A percentile compares a stretch with the other conserved stretches of the same genome.
phyloP scores from a whole-genome alignment of 2,888 invertebrate species.

The Troides helena region DNA sequence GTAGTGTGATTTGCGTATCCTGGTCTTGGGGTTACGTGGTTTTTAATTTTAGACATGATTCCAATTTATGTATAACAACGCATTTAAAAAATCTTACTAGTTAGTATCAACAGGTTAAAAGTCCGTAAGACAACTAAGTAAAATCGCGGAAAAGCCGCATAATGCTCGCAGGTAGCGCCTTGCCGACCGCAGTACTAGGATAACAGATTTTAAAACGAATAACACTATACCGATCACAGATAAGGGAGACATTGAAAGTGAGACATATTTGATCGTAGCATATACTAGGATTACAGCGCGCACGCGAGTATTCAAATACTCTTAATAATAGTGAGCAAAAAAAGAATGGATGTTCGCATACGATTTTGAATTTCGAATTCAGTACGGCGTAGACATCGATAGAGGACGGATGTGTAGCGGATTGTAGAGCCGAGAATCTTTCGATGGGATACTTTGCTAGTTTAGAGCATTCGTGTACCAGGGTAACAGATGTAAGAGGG shows the following conservation, averaged over 20 bases:
- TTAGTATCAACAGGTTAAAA: too few relatives aligned
- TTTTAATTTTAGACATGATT: too few relatives aligned
- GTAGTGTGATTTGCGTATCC: too few relatives aligned
- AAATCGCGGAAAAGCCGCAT: too few relatives aligned
- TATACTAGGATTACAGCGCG: constrained; percentile 51
- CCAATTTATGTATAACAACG: too few relatives aligned
- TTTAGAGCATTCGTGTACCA: constrained; percentile 33
- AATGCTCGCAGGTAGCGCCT: too few relatives aligned
- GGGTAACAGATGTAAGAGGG: constrained; percentile 31
- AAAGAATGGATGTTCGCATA: background rate
- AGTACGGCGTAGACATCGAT: background rate
- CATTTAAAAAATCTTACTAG: too few relatives aligned
- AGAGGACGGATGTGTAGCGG: constrained; percentile 25
- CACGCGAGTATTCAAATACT: constrained; percentile 29
- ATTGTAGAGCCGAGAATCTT: background rate
- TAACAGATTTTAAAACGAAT: too few relatives aligned
- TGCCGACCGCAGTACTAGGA: too few relatives aligned
- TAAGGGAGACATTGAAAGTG: background rate
- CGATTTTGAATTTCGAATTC: background rate
- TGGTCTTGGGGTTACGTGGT: too few relatives aligned
- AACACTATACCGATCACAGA: too few relatives aligned
- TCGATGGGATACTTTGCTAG: constrained; percentile 29
- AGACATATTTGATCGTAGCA: constrained; percentile 43
- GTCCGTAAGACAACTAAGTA: too few relatives aligned
- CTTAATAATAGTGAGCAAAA: constrained; percentile 9